Conservation (phyloP, 2,113 vertebrate genomes). For the Tachuris rubrigastra region DNA sequence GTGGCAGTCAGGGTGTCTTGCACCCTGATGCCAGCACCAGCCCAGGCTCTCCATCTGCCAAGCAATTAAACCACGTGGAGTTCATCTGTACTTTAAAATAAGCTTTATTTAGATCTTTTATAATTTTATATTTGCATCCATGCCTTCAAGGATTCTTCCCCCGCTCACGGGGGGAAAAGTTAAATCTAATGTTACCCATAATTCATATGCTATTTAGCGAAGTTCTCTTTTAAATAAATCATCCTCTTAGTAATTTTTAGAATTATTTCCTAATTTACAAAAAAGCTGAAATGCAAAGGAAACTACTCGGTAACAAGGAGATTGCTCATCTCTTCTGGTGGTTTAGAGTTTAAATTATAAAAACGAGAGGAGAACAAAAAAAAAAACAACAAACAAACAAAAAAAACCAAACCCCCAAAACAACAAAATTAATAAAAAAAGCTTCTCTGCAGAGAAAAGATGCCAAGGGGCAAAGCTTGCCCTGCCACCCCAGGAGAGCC, state of each 20-base stretch:
- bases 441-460: slow-evolving; percentile 60
- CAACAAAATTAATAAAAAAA: slow-evolving; percentile 69
- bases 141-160: slow-evolving; percentile 86
- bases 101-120: slow-evolving; percentile 92
- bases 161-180: slow-evolving; percentile 67
- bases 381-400: not conserved
- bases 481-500: not conserved
- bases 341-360: slow-evolving; percentile 60
- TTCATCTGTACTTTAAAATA: slow-evolving; percentile 95
- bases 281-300: slow-evolving; percentile 85
- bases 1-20: accelerated
- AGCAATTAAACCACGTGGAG: slow-evolving; percentile 62
- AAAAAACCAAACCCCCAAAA: not conserved
- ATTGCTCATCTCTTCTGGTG: slow-evolving; percentile 39
- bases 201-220: slow-evolving; percentile 82
- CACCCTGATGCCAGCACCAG: not conserved
- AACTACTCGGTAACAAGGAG: slow-evolving; percentile 73
- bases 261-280: slow-evolving; percentile 89
- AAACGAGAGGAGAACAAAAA: slow-evolving; percentile 2
- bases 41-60: not conserved
- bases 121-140: slow-evolving; percentile 89
- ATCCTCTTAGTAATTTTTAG: slow-evolving; percentile 86
- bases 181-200: slow-evolving; percentile 83
- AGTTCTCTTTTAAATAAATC: slow-evolving; percentile 91
- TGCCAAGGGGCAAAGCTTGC: not conserved